Percentiles rank a stretch among this genome's conserved stretches.
phyloP scores from a whole-genome alignment of 2,113 vertebrate species.

The Sinocyclocheilus anophthalmus region DNA sequence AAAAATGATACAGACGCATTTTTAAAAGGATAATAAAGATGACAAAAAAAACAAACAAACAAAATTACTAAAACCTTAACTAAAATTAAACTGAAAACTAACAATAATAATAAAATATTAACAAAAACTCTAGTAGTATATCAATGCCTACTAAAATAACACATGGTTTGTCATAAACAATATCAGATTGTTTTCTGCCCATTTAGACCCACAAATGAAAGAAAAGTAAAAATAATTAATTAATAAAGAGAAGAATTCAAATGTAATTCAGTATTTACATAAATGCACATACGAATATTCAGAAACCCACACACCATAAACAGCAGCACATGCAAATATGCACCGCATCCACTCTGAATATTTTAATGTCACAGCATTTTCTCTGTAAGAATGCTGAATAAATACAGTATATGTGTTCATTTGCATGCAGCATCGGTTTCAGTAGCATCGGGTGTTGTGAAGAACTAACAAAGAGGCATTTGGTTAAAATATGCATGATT shows the following conservation, averaged over 20 bases:
- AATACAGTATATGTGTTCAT: not conserved
- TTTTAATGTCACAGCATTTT: not conserved
- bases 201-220: not conserved
- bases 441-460: not conserved
- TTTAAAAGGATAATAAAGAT: no score
- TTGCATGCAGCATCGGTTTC: not conserved
- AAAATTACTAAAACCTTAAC: no score
- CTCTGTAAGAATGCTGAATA: not conserved
- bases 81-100: no score
- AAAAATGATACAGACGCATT: no score
- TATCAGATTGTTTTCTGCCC: not conserved
- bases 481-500: constrained; percentile 1
- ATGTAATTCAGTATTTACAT: not conserved
- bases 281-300: not conserved
- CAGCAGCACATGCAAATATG: not conserved
- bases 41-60: no score
- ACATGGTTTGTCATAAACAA: no score
- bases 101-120: no score
- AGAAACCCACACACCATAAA: not conserved
- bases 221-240: not conserved
- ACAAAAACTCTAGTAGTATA: no score
- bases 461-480: not conserved
- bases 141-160: no score
- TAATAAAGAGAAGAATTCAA: not conserved
- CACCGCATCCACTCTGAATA: not conserved